Evolutionary conservation across 2,888 invertebrate species (phyloP), one percentile per base, ranked within the genome.

Genomic region (Ecliptopera silaceata): DNA sequence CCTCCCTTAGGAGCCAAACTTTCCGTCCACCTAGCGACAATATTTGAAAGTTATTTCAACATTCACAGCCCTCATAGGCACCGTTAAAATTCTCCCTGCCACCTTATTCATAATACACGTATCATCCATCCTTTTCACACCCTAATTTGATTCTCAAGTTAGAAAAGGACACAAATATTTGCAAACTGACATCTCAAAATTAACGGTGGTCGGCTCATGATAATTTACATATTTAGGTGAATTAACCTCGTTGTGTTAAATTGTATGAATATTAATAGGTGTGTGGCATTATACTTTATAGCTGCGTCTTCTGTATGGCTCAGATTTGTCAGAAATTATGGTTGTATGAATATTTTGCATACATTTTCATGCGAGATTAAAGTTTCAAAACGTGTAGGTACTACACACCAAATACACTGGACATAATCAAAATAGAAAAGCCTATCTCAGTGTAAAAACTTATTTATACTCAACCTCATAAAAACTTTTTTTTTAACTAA

Each of bases 211-310:
- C 91, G 88, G 90, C 87, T 90, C 89, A 91, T 91, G 89, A 92
- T 92, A 91, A 92, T 92, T 92, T 92, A 92, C 92, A 92, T 92
- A 92, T 91, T 92, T 91, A 91, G 91, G 91, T 86, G 84, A 89
- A 91, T 92, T 91, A 91, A 91, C 91, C 89, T 90, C 89, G 84
- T 79, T 77, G 78, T 82, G 88, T 86, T 89, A 88, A 89, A 91
- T 91, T 91, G 86, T 90, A 91, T 91, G 90, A 91, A 91, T 91
- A 90, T 91, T 90, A 91, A 90, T 91, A 82, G 85, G 75, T 72
- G 72, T 80, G 82, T 75, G 85, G 58, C 80, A 81, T 82, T 82
- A 79, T 80, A 81, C 82, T 82, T 80, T 81, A 82, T 77, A 80
- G 71, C 39, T 70, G 72, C 62, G 72, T 72, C 75, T 70, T 79